Evolutionary conservation across 1,140 invertebrate species (phyloP).

Genomic region (Gryllus bimaculatus): DNA sequence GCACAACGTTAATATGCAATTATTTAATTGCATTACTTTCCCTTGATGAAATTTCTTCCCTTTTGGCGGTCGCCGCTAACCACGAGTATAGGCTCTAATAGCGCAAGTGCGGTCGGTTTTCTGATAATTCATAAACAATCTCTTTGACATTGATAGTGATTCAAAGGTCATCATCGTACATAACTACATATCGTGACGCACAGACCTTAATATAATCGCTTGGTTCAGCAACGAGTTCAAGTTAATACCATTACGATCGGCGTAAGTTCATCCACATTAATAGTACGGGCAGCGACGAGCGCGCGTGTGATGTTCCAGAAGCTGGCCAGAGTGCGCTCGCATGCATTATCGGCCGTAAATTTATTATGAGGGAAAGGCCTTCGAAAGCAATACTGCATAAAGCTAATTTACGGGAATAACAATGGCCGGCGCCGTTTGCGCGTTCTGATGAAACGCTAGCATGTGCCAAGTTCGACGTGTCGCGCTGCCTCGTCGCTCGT

Average conservation of each 20-base stretch:
- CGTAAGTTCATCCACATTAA: neutral
- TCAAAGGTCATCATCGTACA: neutral
- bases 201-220: neutral
- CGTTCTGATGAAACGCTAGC: neutral
- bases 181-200: neutral
- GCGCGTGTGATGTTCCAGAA: neutral
- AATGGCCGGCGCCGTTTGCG: neutral
- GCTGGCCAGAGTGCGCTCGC: neutral
- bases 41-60: too few relatives aligned
- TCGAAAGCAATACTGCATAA: neutral
- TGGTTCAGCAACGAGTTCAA: neutral
- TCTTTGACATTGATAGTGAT: conserved; percentile 1
- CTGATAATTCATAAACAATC: conserved; percentile 5
- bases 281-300: neutral
- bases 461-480: neutral
- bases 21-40: too few relatives aligned
- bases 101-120: neutral
- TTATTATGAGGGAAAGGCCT: conserved; percentile 4
- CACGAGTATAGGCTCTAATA: too few relatives aligned
- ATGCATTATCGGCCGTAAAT: neutral
- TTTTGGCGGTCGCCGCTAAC: too few relatives aligned
- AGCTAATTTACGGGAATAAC: neutral
- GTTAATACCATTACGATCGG: neutral
- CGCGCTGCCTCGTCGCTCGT: neutral
- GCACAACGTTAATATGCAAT: too few relatives aligned